Evolutionary conservation across 2,888 invertebrate species (phyloP), one percentile per base, ranked within the genome.

Genomic region (Trichogramma evanescens): DNA sequence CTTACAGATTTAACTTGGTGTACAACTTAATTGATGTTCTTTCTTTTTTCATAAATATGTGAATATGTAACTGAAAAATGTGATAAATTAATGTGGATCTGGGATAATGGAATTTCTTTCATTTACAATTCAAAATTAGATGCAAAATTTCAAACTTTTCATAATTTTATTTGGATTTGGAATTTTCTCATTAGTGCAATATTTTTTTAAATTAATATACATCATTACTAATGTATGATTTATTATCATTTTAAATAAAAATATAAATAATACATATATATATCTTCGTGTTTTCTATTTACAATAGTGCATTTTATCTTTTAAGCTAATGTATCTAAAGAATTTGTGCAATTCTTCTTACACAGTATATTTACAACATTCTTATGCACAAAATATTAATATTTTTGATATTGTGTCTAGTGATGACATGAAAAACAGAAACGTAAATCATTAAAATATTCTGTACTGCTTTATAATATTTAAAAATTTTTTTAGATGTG

Each of bases 261-360:
- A 58, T 57, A 60, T 58, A 59, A 54, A 58, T 58, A 62, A 50
- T 44, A 54, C 49, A 59, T 61, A 58, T 51, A 51, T 41, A 39
- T 44, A 61, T 46, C 53, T 58, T 7, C 44, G 4, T 48, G 5
- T 10, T 55, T 54, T 54, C 26, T 64, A 58, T 64, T 10, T 60
- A 64, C 64, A 64, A 51, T 13, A 46, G 53, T 64, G 56, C 50
- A 51, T 51, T 39, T 6, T 56, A 54, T 41, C 10, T 58, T 40
- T 50, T 59, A 63, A 43, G 57, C 55, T 59, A 56, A 26, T 56
- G 50, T 57, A 57, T 45, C 43, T 51, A 53, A 49, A 41, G 9
- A 43, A 54, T 61, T 63, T 64, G 63, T 64, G 63, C 57, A 48
- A 53, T 44, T 54, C 13, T 42, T 46, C 48, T 54, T 56, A 56